Base-by-base conservation (phyloP, 2,113 vertebrate species). In the Marmota flaviventris region DNA sequence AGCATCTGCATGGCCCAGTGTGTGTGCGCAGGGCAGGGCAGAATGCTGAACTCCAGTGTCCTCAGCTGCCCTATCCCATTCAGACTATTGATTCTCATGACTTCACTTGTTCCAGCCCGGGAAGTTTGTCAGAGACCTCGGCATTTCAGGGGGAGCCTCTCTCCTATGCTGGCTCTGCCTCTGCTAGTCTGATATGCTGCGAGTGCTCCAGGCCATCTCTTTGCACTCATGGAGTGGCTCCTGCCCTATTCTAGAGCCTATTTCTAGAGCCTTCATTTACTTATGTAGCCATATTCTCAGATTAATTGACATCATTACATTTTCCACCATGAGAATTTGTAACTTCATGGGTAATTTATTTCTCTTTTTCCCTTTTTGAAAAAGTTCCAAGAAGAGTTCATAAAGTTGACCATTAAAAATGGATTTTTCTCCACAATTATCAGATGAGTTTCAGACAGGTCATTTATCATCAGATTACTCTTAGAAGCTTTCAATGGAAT, bases 361-460 rank as follows among this genome's bases (percentile, higher is more conserved):
- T 92, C 81, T 79, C 67, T 61, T 53, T 92, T 93, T 86, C n/a
- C 91, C 85, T 12, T 92, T 95, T 97, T 98, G 98, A 98, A 98
- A 98, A 96, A 97, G 97, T 98, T 98, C 98, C 98, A 98, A 98
- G 98, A 95, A 93, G 78, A 97, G 97, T 97, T 96, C 95, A 98
- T 98, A 97, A 98, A 97, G 92, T 95, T 96, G 90, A 94, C 94
- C 89, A 97, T 97, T 98, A 98, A 98, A 98, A 97, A 95, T 84
- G 95, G 95, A 98, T 97, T 98, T 98, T 98, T 98, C 97, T 98
- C 95, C 96, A 94, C 98, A 98, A 98, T 98, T 87, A 97, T 93
- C 87, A 65, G 58, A 94, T 84, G 90, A 96, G 37, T 94, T 95
- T 94, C 97, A 97, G 85, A 89, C 65, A 69, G 81, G 89, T 78